A percentile compares a stretch with the other conserved stretches of the same genome.
Evolutionary conservation across 2,113 vertebrate species (phyloP).

Genomic region (Corvus cornix): DNA sequence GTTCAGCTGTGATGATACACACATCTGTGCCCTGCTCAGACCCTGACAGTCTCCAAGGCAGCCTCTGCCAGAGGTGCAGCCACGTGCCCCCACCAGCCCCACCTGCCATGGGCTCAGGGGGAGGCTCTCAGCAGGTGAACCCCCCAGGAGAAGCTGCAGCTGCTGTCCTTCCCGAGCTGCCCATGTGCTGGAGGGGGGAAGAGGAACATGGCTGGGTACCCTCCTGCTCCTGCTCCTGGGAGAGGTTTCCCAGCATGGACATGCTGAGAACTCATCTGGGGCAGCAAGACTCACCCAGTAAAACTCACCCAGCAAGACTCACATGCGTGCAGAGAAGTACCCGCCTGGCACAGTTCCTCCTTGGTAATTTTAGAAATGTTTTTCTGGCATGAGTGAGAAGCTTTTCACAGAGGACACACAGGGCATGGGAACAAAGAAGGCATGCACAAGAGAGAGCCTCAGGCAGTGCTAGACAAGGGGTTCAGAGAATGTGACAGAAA

Average conservation of each 20-base stretch:
- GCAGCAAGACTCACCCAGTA: neutral
- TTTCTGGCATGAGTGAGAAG: neutral
- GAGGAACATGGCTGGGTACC: neutral
- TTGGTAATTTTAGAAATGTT: conserved; percentile 22
- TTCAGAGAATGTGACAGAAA: neutral
- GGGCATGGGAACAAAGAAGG: conserved; percentile 37
- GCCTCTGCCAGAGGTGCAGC: neutral
- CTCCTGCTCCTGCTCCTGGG: neutral
- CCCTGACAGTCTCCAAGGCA: neutral
- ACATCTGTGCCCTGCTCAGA: neutral
- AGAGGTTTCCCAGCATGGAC: neutral
- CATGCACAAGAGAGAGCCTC: neutral
- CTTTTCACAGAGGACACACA: neutral
- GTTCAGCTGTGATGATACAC: neutral
- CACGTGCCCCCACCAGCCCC: accelerated
- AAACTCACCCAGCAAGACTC: neutral
- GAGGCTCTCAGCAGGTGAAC: neutral
- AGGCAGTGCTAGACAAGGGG: neutral
- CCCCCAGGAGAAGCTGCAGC: neutral
- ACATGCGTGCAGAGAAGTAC: accelerated
- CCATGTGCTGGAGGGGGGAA: neutral
- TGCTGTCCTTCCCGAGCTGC: neutral
- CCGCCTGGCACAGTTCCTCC: neutral
- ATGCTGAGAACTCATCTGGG: neutral
- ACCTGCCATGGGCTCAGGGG: neutral